A percentile compares a stretch with the other conserved stretches of the same genome.
Evolutionary conservation across 2,888 invertebrate species (phyloP).

Genomic region (Leptinotarsa peninsularis): DNA sequence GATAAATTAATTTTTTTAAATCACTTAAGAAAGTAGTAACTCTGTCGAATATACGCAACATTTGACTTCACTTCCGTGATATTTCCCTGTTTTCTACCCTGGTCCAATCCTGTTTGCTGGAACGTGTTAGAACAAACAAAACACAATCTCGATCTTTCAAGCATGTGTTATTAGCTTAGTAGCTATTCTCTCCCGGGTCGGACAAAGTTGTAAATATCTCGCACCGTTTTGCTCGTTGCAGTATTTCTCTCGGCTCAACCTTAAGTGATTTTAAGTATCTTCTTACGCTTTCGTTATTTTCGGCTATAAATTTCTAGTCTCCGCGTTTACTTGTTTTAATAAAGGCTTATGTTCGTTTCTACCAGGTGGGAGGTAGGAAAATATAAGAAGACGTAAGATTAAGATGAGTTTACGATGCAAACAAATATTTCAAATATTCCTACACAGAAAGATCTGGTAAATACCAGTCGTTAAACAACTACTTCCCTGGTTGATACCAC

Average conservation of each 20-base stretch:
- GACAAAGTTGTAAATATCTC: constrained; percentile 25
- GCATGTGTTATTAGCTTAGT: background rate
- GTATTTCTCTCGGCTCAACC: constrained; percentile 19
- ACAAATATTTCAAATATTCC: too few species aligned
- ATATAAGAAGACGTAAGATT: too few species aligned
- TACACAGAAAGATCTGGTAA: too few species aligned
- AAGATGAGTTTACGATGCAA: too few species aligned
- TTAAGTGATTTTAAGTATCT: constrained; percentile 23
- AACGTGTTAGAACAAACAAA: background rate
- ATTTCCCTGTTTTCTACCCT: background rate
- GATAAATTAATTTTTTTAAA: too few species aligned
- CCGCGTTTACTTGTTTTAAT: background rate
- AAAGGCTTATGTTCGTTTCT: background rate
- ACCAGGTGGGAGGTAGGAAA: background rate
- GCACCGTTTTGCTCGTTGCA: constrained; percentile 15
- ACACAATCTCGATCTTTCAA: background rate
- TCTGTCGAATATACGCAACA: too few species aligned
- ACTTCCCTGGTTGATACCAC: too few species aligned
- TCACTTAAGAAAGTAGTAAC: too few species aligned
- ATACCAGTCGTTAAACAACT: too few species aligned
- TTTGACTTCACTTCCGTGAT: background rate
- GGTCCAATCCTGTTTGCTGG: background rate
- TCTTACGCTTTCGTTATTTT: constrained; percentile 21
- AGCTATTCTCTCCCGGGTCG: constrained; percentile 20
- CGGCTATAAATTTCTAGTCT: constrained; percentile 8